Percentiles rank a stretch among this genome's conserved stretches.
Conservation (phyloP, 2,888 invertebrate species). For the Agapostemon virescens region DNA sequence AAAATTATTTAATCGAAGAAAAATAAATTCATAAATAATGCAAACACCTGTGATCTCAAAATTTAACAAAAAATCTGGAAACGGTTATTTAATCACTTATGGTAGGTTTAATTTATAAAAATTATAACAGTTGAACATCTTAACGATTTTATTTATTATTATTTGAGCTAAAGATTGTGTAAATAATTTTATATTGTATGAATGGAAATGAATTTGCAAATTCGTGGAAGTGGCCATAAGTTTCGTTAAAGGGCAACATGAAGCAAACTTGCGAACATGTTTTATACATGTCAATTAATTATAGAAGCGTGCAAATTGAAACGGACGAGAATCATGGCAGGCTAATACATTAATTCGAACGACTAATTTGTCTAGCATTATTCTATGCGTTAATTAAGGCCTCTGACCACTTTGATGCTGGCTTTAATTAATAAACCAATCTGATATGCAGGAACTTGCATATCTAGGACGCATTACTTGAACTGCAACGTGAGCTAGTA, state of each 20-base stretch:
- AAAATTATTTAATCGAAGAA: no score
- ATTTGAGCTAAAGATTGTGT: no score
- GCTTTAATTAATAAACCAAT: conserved; percentile 47
- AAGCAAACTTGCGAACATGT: not conserved
- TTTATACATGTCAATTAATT: not conserved
- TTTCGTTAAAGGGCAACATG: no score
- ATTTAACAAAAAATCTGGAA: no score
- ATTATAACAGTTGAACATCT: no score
- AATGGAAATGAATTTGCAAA: not conserved
- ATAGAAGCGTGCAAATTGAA: not conserved
- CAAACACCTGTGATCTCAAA: no score
- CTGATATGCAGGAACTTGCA: conserved; percentile 37
- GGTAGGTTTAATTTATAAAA: no score
- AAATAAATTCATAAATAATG: no score
- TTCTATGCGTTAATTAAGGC: conserved; percentile 29
- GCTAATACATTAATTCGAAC: conserved; percentile 11
- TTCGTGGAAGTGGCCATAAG: not conserved
- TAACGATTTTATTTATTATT: no score
- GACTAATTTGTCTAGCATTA: conserved; percentile 29
- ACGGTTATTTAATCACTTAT: no score
- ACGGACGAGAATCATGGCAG: not conserved
- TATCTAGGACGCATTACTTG: conserved; percentile 46
- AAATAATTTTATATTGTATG: not conserved
- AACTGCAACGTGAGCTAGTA: conserved; percentile 36
- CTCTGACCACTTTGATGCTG: conserved; percentile 38